Evolutionary conservation across 2,113 vertebrate species (phyloP), one percentile per base, ranked within the genome.

Genomic region (Actinemys pallida): DNA sequence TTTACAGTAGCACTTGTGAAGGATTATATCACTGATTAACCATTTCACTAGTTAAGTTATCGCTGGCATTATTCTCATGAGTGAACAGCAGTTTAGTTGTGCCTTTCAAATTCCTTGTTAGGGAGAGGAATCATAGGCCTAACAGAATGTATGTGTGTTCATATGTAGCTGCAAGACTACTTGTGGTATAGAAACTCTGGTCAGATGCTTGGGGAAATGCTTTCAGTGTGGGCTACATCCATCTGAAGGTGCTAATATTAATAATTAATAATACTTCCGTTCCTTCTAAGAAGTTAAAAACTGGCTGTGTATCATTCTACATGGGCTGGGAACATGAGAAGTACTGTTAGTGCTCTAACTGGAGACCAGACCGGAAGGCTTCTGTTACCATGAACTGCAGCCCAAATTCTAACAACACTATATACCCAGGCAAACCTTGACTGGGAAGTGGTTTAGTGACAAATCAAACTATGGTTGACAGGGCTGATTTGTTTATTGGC

Each of bases 11-110:
- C 42, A 45, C 5, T 1, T 25, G 10, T 39, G 80, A 65, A 31
- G 88, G 25, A 35, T 17, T 52, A 11, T 35, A 75, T 5, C 62
- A 57, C 52, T 53, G 69, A 75, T 22, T n/a, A 75, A 42, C n/a
- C 69, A 42, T 42, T 75, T 75, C n/a, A 75, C 69, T 75, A 11
- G 69, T 4, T 75, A 16, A 0, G 0, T 45, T 31, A 6, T 56
- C 13, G 35, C 20, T 53, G 83, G 11, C 1, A 1, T 88, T 91
- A 57, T 52, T 88, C n/a, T 79, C 49, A 5, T 10, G 25, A 20
- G 0, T 0, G 22, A 25, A 29, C 17, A 13, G 13, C 65, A 42
- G 11, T 4, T 14, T 50, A 47, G 3, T 50, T 95, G 92, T 84
- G 59, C 29, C 29, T 96, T 75, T 49, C 5, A 90, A 2, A 19